These are phyloP conservation scores for Polydesmus complanatus DNA, from an alignment of 2,888 invertebrate genomes.

Conservation along the genomic window DNA sequence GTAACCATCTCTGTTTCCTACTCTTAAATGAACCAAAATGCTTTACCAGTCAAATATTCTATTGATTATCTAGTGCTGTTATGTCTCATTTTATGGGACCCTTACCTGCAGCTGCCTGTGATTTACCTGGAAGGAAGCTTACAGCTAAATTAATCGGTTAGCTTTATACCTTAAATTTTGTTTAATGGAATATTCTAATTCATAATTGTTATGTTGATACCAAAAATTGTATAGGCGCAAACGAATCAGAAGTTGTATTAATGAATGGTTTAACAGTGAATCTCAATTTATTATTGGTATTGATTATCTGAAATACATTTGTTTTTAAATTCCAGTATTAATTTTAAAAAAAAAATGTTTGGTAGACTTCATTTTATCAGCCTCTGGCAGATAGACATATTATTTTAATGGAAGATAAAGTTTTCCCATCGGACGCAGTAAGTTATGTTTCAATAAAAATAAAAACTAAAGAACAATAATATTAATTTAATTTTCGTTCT, in stretches of 20 bases:
- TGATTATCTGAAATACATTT: neutral
- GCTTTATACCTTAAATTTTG: too few species aligned
- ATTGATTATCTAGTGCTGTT: conserved; percentile 25
- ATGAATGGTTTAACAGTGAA: conserved; percentile 45
- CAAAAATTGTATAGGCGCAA: conserved; percentile 22
- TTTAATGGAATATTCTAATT: too few species aligned
- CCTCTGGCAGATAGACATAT: conserved; percentile 39
- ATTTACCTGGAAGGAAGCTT: conserved; percentile 22
- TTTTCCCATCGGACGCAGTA: conserved; percentile 44
- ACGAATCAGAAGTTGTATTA: conserved; percentile 36
- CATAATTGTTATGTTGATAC: too few species aligned
- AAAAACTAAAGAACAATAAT: too few species aligned
- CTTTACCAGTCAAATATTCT: too few species aligned
- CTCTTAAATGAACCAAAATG: neutral
- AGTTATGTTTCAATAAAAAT: too few species aligned
- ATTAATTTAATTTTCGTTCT: neutral
- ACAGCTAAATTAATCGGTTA: conserved; percentile 24
- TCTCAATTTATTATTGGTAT: conserved; percentile 39
- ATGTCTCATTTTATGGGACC: conserved; percentile 25
- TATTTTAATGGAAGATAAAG: conserved; percentile 40
- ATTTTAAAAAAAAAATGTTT: conserved; percentile 9
- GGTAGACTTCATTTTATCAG: conserved; percentile 41
- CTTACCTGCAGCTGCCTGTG: conserved; percentile 25
- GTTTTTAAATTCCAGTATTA: neutral
- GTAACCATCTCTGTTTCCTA: conserved; percentile 27